Base-by-base conservation (phyloP, 2,797 vertebrate species). In the Anableps anableps region DNA sequence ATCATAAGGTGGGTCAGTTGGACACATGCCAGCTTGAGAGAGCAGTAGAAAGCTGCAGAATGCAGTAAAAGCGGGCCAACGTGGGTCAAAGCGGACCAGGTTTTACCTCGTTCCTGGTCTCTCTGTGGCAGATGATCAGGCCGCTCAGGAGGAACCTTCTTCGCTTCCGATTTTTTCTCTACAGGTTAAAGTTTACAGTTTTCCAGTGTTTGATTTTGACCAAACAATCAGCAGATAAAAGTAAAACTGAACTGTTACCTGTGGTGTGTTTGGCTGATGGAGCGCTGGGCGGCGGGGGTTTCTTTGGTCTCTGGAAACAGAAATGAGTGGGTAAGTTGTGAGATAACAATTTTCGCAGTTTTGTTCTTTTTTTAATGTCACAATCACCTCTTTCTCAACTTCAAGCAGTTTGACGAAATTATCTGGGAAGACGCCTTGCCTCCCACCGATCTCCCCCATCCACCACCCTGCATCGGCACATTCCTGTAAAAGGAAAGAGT, bases 361-460 rank as follows among this genome's bases (percentile, higher is more conserved):
- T 26, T 50, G 41, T 14, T 1, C 4, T 8, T 2, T 7, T 38
- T 53, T 70, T 13, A 2, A 43, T 34, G 19, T 48, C 13, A 81
- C 5, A 68, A 89, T 95, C 78, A 97, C 96, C 96, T 99, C 98
- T 96, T 98, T 99, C 90, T 99, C 98, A 86, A 95, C 96, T 93
- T 99, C 98, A 55, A 99, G 95, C 85, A 98, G 94, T 94, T 99
- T 99, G 85, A 99, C 98, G 86, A 99, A 99, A 92, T 99, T 99
- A 89, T 99, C 98, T 3, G 98, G 98, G 90, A 99, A 99, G 43
- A 99, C 98, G 21, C 98, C 98, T 90, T 96, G 94, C 87, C 96
- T 95, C 80, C 97, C 97, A 0, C 96, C 97, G 79, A 98, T 90
- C 88, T 99, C 98, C 48, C 98, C 98, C 96, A 97, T 97, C 98